phyloP scores from a whole-genome alignment of 2,888 invertebrate species.

The Blastobasis lacticolella region DNA sequence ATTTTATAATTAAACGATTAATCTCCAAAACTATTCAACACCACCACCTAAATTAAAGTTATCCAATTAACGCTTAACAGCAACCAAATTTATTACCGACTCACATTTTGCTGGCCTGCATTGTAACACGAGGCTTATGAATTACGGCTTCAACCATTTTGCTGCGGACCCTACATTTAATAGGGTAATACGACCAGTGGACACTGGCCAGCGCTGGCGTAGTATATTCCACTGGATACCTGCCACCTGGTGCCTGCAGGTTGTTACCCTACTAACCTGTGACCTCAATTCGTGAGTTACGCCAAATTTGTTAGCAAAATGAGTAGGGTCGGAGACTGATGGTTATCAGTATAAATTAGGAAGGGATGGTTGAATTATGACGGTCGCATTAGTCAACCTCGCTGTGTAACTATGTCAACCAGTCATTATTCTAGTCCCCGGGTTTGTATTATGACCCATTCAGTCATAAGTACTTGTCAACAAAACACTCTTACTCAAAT shows the following conservation, averaged over 20 bases:
- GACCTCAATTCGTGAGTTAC: conserved; percentile 36
- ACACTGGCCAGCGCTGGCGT: conserved; percentile 2
- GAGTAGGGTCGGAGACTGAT: conserved; percentile 16
- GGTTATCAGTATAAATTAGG: conserved; percentile 8
- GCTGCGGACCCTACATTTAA: not conserved
- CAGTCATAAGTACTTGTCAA: too few relatives aligned
- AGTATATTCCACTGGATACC: not conserved
- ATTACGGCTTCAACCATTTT: too few relatives aligned
- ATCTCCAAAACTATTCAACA: too few relatives aligned
- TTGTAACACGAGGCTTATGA: conserved; percentile 4
- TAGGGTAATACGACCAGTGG: not conserved
- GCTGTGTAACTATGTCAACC: not conserved
- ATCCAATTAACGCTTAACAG: conserved; percentile 8
- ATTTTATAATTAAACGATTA: too few relatives aligned
- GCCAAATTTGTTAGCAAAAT: conserved; percentile 21
- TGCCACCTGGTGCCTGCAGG: conserved; percentile 16
- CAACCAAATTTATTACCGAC: conserved; percentile 19
- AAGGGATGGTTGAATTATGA: conserved; percentile 1
- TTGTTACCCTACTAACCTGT: conserved; percentile 36
- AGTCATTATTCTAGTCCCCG: too few relatives aligned
- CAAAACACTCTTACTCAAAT: too few relatives aligned
- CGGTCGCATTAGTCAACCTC: not conserved
- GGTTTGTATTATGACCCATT: too few relatives aligned
- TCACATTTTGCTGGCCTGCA: conserved; percentile 15
- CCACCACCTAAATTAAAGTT: conserved; percentile 3